Percentiles rank a stretch among this genome's conserved stretches.
Conservation (phyloP, 2,113 vertebrate genomes). For the Rhizomys pruinosus region DNA sequence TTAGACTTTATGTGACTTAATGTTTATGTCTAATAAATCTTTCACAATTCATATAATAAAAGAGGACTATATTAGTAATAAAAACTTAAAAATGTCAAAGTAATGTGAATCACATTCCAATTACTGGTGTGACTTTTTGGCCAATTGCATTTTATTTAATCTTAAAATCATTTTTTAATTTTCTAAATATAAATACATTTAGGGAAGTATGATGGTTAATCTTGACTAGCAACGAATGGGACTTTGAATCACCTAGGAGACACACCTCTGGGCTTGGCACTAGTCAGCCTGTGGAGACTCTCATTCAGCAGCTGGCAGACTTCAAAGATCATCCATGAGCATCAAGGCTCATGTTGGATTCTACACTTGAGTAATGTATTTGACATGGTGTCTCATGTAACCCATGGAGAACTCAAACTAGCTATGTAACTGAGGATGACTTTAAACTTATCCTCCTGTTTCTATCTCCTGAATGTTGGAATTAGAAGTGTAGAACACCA, state of each 20-base stretch:
- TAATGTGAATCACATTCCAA: neutral
- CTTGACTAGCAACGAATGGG: neutral
- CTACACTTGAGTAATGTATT: neutral
- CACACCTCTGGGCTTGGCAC: neutral
- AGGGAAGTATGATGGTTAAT: neutral
- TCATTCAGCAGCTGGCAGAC: neutral
- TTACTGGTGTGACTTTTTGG: constrained; percentile 13
- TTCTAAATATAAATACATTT: neutral
- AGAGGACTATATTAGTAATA: neutral
- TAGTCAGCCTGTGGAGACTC: neutral
- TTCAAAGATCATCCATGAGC: neutral
- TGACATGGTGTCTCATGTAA: neutral
- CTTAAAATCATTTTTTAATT: constrained; percentile 40
- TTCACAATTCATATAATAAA: neutral
- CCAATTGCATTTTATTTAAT: constrained; percentile 13
- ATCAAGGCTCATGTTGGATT: neutral
- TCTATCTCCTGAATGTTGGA: neutral
- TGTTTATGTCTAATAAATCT: neutral
- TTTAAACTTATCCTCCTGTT: neutral
- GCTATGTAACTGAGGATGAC: neutral
- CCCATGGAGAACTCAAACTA: neutral
- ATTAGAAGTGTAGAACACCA: neutral
- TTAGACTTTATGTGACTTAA: neutral
- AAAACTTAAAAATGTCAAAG: neutral
- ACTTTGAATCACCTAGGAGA: neutral